Percentiles rank a stretch among this genome's conserved stretches.
Evolutionary conservation across 2,113 vertebrate species (phyloP).

Genomic region (Gnathonemus echidnorhynchus): DNA sequence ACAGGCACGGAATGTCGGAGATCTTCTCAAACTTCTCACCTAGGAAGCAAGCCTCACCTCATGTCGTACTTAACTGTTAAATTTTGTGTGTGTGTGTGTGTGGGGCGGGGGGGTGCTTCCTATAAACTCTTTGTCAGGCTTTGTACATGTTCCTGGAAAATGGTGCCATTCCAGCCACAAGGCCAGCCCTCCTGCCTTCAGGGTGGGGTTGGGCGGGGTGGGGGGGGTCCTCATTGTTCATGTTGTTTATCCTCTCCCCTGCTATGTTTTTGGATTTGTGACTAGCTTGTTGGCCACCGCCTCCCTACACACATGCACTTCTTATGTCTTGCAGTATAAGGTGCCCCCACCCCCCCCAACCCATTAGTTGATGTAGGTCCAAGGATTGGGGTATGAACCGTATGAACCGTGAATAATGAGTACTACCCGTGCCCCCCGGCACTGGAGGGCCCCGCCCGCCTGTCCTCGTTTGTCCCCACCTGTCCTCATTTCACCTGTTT

Average conservation of each 20-base stretch:
- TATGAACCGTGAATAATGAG: not conserved
- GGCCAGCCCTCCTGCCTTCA: not conserved
- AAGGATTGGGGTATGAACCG: too few relatives aligned
- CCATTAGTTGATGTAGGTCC: too few relatives aligned
- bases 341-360: too few relatives aligned
- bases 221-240: too few relatives aligned
- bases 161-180: not conserved
- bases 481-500: not conserved
- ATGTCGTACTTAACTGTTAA: not conserved
- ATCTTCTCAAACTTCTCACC: not conserved
- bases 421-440: not conserved
- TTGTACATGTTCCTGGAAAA: not conserved
- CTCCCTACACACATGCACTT: not conserved
- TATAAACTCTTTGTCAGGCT: not conserved
- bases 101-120: not conserved
- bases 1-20: not conserved
- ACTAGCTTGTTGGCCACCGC: not conserved
- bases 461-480: not conserved
- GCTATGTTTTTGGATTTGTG: not conserved
- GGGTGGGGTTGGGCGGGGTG: not conserved
- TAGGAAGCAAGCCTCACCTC: not conserved
- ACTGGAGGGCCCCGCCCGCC: not conserved
- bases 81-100: too few relatives aligned
- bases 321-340: not conserved
- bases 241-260: not conserved